These are phyloP conservation scores for Chrysomela aeneicollis DNA, from an alignment of 2,888 invertebrate genomes.

Conservation along the genomic window DNA sequence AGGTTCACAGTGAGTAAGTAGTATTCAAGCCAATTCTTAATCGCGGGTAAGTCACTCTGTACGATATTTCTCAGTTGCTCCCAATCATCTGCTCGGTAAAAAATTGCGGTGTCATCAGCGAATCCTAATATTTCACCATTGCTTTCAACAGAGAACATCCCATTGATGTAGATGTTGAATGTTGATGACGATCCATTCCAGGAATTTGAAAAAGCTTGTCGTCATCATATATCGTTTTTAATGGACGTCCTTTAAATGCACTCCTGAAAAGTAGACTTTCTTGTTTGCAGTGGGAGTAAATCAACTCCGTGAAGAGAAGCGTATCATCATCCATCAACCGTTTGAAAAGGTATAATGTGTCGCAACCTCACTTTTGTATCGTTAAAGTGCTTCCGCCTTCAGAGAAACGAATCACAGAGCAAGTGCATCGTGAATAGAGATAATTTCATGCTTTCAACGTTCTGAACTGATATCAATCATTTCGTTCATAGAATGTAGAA, in stretches of 20 bases:
- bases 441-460: background rate
- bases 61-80: too few relatives aligned
- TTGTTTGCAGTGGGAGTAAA: background rate
- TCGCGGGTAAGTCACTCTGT: too few relatives aligned
- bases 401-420: background rate
- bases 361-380: slow-evolving; percentile 2
- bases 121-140: too few relatives aligned
- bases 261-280: slow-evolving; percentile 1
- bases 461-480: background rate
- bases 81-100: too few relatives aligned
- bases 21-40: too few relatives aligned
- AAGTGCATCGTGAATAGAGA: background rate
- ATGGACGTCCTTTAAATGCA: background rate
- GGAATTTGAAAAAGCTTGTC: background rate
- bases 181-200: too few relatives aligned
- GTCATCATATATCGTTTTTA: background rate
- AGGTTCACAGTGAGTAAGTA: too few relatives aligned
- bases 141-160: too few relatives aligned
- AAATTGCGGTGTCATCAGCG: too few relatives aligned
- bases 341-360: slow-evolving; percentile 7
- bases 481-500: background rate
- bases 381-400: background rate
- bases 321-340: slow-evolving; percentile 2
- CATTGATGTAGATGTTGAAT: too few relatives aligned
- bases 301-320: background rate